Percentiles rank a stretch among this genome's conserved stretches.
Evolutionary conservation across 2,888 invertebrate species (phyloP).

Genomic region (Drosophila algonquin): DNA sequence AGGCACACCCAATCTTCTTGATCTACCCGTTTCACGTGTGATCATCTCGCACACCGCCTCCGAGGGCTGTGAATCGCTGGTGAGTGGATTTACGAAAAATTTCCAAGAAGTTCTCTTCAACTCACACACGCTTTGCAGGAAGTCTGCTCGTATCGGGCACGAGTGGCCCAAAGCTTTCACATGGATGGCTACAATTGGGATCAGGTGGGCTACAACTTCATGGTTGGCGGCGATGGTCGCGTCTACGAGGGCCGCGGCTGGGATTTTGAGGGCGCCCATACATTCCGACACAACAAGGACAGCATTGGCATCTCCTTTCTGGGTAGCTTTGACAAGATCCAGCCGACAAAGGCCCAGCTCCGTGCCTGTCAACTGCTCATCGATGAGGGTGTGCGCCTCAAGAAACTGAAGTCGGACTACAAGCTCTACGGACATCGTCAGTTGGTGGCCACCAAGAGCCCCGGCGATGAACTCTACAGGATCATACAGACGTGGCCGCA

Average conservation of each 20-base stretch:
- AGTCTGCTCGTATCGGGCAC: slow-evolving; percentile 85
- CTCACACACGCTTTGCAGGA: slow-evolving; percentile 82
- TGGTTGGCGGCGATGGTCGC: slow-evolving; percentile 91
- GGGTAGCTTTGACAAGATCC: slow-evolving; percentile 87
- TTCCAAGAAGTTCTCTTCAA: background rate
- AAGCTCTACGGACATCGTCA: slow-evolving; percentile 89
- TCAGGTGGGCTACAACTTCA: slow-evolving; percentile 91
- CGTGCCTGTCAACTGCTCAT: slow-evolving; percentile 87
- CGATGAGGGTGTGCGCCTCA: slow-evolving; percentile 86
- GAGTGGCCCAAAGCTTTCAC: slow-evolving; percentile 86
- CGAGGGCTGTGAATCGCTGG: slow-evolving; percentile 86
- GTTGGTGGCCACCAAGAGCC: slow-evolving; percentile 88
- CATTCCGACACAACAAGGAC: slow-evolving; percentile 87
- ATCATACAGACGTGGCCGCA: slow-evolving; percentile 89
- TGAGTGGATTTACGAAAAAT: slow-evolving; percentile 61
- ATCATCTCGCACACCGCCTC: slow-evolving; percentile 89
- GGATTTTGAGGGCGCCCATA: slow-evolving; percentile 89
- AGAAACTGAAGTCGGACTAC: slow-evolving; percentile 87
- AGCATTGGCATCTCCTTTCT: slow-evolving; percentile 90
- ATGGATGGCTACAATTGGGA: slow-evolving; percentile 87
- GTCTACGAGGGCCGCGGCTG: slow-evolving; percentile 91
- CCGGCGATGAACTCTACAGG: slow-evolving; percentile 87
- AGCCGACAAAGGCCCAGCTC: slow-evolving; percentile 86
- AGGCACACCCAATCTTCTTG: slow-evolving; percentile 82
- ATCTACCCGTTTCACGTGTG: slow-evolving; percentile 85